phyloP scores from a whole-genome alignment of 2,113 vertebrate genomes.

The Recurvirostra avosetta region DNA sequence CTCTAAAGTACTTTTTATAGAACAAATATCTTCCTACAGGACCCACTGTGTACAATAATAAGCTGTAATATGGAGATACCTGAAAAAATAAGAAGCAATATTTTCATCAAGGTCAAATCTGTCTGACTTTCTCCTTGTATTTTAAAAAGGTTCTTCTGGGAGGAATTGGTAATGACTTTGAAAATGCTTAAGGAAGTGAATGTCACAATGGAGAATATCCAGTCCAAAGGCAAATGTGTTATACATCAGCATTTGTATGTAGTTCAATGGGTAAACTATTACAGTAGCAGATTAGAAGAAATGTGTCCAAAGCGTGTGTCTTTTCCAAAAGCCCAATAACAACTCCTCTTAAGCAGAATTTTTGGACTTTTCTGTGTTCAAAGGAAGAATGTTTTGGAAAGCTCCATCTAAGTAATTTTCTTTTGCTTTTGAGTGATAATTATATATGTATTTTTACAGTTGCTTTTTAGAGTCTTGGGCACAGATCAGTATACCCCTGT shows the following conservation, averaged over 20 bases:
- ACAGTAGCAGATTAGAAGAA: not conserved
- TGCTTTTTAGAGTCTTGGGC: not conserved
- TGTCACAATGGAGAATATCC: not conserved
- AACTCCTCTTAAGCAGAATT: not conserved
- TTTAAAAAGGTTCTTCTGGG: not conserved
- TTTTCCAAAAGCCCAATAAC: not conserved
- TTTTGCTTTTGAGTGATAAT: not conserved
- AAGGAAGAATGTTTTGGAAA: not conserved
- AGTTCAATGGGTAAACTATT: not conserved
- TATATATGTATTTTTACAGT: not conserved
- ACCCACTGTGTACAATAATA: not conserved
- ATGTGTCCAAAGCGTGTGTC: not conserved
- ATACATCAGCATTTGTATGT: not conserved
- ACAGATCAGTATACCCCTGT: not conserved
- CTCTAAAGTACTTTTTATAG: not conserved
- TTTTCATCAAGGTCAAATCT: constrained; percentile 28
- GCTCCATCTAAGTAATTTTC: not conserved
- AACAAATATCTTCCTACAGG: not conserved
- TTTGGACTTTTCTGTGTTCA: not conserved
- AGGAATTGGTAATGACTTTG: not conserved
- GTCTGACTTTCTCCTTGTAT: not conserved
- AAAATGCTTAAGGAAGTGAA: not conserved
- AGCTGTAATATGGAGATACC: not conserved
- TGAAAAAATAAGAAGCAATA: not conserved
- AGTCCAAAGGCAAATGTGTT: not conserved